Evolutionary conservation across 2,113 vertebrate species (phyloP), one percentile per base, ranked within the genome.

Genomic region (Neodon shergylaensis): DNA sequence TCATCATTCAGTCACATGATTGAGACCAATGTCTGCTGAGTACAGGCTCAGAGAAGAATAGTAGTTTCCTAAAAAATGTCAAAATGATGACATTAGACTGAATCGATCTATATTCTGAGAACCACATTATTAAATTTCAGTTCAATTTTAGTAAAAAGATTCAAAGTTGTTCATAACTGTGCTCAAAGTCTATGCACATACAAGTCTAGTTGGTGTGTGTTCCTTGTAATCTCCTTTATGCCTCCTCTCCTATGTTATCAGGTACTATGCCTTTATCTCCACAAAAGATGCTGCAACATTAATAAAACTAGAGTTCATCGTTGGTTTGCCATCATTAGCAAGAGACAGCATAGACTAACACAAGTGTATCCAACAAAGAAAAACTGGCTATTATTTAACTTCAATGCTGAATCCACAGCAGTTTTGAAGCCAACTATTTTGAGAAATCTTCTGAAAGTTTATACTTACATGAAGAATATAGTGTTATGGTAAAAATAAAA

Each of bases 371-470:
- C 31, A 90, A 42, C 5, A 79, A 91, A 76, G 31, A 76, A 96
- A 84, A 78, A 1, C 36, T 81, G 72, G 73, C 11, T 66, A 63
- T 61, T 88, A 52, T 39, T 89, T 79, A 86, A 58, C 44, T 82
- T 94, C 68, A 88, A 88, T 39, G 33, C 5, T 28, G 24, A 93
- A 74, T 66, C 17, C n/a, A 91, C 49, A 65, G 36, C 21, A 94
- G 70, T 70, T 91, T 96, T 90, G 10, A 94, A 95, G 91, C 54
- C 74, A 87, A 42, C 47, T 95, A 86, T 90, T 84, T 92, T 87
- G 2, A 17, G 65, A 66, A 96, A 92, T 79, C 70, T 96, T 97
- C 97, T 94, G 36, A 96, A 94, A 97, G 90, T 72, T 65, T 95
- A 31, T 26, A 77, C 79, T 92, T 90, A 76, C 58, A 84, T 95